Percentiles rank a stretch among this genome's conserved stretches.
These are phyloP conservation scores for Thunnus albacares DNA, from an alignment of 2,797 vertebrate genomes.

Conservation along the genomic window DNA sequence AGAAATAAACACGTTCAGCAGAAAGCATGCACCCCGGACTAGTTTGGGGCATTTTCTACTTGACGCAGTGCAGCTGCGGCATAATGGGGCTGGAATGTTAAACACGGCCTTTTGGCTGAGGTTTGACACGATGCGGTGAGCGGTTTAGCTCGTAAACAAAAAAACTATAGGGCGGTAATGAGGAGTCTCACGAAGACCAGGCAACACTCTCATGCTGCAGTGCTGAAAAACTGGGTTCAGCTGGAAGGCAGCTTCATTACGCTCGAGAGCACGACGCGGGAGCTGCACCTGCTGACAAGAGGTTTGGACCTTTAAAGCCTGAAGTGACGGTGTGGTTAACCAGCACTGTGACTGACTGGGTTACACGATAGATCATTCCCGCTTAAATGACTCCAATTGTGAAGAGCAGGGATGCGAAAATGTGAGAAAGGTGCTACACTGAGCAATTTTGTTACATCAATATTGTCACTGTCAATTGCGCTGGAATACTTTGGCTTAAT, in stretches of 20 bases:
- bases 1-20: conserved; percentile 33
- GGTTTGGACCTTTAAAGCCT: conserved; percentile 24
- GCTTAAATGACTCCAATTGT: neutral
- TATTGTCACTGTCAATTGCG: neutral
- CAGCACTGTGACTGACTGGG: conserved; percentile 8
- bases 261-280: conserved; percentile 19
- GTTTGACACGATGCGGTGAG: conserved; percentile 69
- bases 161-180: conserved; percentile 63
- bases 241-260: conserved; percentile 36
- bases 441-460: neutral
- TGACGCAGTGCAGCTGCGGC: conserved; percentile 57
- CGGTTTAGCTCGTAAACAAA: conserved; percentile 69
- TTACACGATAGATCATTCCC: neutral
- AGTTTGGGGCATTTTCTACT: conserved; percentile 43
- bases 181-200: conserved; percentile 38
- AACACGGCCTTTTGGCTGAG: conserved; percentile 70
- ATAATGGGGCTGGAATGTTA: conserved; percentile 77
- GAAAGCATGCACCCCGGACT: conserved; percentile 23
- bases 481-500: neutral
- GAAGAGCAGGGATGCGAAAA: neutral
- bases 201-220: conserved; percentile 45
- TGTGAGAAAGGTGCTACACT: neutral
- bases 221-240: conserved; percentile 36
- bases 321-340: conserved; percentile 12
- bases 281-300: conserved; percentile 37